Evolutionary conservation across 1,140 invertebrate species (phyloP).

Genomic region (Andricus grossulariae): DNA sequence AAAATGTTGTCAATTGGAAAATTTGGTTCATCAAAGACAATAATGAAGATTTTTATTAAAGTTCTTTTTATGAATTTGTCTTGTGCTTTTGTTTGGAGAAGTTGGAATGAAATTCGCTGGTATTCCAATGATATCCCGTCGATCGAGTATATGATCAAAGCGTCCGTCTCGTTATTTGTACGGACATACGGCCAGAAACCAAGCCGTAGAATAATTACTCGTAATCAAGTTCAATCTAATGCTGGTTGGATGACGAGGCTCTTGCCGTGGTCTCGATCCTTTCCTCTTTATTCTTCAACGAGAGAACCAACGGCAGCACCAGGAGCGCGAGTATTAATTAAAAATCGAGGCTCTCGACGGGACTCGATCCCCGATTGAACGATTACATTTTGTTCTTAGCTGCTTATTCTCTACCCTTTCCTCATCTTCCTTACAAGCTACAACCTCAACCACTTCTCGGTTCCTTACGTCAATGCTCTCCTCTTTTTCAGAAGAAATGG

Average conservation of each 20-base stretch:
- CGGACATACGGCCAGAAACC: conserved; percentile 49
- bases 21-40: no score
- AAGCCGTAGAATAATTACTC: conserved; percentile 71
- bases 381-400: conserved; percentile 48
- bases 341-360: conserved; percentile 39
- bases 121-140: background rate
- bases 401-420: conserved; percentile 10
- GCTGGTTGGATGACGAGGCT: conserved; percentile 69
- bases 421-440: conserved; percentile 29
- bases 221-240: conserved; percentile 74
- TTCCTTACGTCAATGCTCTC: background rate
- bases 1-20: no score
- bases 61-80: no score
- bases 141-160: background rate
- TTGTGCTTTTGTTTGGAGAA: background rate
- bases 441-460: background rate
- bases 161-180: background rate
- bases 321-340: conserved; percentile 49
- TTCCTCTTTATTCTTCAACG: conserved; percentile 6
- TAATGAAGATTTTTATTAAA: no score
- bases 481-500: conserved; percentile 39
- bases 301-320: conserved; percentile 50
- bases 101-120: background rate
- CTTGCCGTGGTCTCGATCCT: conserved; percentile 30
- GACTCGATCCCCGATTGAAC: conserved; percentile 41